Percentiles rank a stretch among this genome's conserved stretches.
Evolutionary conservation across 1,140 invertebrate species (phyloP).

Genomic region (Zelostemma sp.): DNA sequence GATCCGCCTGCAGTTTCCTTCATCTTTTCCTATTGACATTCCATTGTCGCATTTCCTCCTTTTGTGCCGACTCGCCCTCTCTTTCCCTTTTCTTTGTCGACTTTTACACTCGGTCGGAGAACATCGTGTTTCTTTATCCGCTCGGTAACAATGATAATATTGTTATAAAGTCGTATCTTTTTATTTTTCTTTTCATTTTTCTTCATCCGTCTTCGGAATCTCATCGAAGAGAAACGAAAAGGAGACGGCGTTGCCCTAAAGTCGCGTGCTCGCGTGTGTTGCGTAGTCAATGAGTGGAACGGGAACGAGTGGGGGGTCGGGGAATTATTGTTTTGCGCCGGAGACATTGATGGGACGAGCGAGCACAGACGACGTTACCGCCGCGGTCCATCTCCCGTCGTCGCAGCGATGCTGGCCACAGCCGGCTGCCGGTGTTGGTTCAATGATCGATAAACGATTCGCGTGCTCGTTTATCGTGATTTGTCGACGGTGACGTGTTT

Average conservation of each 20-base stretch:
- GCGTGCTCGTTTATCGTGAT: not conserved
- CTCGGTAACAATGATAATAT: not conserved
- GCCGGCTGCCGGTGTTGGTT: constrained; percentile 12
- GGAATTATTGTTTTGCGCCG: constrained; percentile 29
- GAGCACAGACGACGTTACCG: constrained; percentile 10
- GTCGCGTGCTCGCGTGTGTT: constrained; percentile 17
- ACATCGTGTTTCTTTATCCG: constrained; percentile 4
- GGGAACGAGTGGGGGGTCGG: constrained; percentile 9
- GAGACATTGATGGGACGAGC: constrained; percentile 17
- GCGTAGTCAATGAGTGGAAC: constrained; percentile 16
- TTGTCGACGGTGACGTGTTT: constrained; percentile 16
- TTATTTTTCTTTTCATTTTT: constrained; percentile 1
- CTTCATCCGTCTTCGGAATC: not conserved
- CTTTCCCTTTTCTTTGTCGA: not conserved
- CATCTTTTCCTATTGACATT: constrained; percentile 11
- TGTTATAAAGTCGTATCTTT: not conserved
- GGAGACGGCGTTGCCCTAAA: not conserved
- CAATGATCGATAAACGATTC: constrained; percentile 43
- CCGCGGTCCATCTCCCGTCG: constrained; percentile 18
- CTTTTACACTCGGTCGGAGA: not conserved
- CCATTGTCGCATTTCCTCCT: constrained; percentile 14
- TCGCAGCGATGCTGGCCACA: constrained; percentile 6
- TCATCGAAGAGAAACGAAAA: not conserved
- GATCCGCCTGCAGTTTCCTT: constrained; percentile 9
- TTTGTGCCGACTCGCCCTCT: not conserved